Evolutionary conservation across 2,797 vertebrate genomes (phyloP).

Genomic region (Coregonus suidteri): DNA sequence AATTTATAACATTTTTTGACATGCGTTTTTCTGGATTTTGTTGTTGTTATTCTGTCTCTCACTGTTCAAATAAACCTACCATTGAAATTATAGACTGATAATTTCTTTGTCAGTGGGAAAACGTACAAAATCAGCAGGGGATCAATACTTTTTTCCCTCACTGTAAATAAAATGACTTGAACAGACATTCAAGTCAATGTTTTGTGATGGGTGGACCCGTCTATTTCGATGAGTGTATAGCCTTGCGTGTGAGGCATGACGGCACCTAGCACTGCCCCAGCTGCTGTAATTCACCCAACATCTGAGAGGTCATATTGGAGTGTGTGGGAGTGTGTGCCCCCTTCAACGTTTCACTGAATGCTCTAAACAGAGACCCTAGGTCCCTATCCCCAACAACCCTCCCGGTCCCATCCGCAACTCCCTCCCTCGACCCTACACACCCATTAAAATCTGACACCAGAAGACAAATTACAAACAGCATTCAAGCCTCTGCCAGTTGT

Average conservation of each 20-base stretch:
- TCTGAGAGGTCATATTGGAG: slow-evolving; percentile 25
- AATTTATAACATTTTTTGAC: no score
- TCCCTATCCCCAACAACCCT: not conserved
- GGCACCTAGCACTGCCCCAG: not conserved
- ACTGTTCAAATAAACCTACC: no score
- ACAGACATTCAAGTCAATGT: no score
- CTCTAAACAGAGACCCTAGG: slow-evolving; percentile 48
- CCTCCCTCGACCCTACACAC: slow-evolving; percentile 66
- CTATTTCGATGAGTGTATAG: not conserved
- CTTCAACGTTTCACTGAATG: slow-evolving; percentile 46
- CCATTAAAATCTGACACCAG: slow-evolving; percentile 54
- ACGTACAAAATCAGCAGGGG: no score
- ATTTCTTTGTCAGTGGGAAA: no score
- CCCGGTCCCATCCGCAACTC: slow-evolving; percentile 18
- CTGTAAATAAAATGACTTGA: no score
- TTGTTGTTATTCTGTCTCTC: no score
- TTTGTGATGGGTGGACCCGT: not conserved
- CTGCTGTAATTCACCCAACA: slow-evolving; percentile 15
- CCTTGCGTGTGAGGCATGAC: not conserved
- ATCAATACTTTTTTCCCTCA: no score
- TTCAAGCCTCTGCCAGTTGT: slow-evolving; percentile 24
- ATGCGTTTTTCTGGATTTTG: no score
- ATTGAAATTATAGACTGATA: no score
- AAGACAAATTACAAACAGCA: slow-evolving; percentile 65
- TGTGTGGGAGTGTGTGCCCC: slow-evolving; percentile 26